These are phyloP conservation scores for Mesoclemmys tuberculata DNA, from an alignment of 2,113 vertebrate species.

Conservation along the genomic window DNA sequence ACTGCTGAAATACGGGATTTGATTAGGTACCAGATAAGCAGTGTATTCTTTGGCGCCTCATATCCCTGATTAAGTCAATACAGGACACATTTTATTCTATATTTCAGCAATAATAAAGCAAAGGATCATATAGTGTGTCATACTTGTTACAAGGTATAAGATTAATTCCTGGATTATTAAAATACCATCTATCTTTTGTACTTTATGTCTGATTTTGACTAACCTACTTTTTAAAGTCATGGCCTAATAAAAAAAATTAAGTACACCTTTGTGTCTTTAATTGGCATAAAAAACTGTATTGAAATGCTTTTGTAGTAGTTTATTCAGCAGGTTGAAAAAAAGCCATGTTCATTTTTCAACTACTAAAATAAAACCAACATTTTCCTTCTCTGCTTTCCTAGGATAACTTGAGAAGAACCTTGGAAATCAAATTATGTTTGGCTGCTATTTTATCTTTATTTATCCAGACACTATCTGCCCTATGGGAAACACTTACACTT, in stretches of 20 bases:
- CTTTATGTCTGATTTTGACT: background rate
- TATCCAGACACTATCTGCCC: slow-evolving; percentile 59
- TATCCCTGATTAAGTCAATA: background rate
- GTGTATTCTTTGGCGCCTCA: background rate
- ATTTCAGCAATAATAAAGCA: background rate
- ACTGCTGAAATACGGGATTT: slow-evolving; percentile 10
- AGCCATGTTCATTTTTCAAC: background rate
- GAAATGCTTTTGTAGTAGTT: background rate
- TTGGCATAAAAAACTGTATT: background rate
- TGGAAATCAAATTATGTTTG: slow-evolving; percentile 36
- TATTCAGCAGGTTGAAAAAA: background rate
- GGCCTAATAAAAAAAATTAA: background rate
- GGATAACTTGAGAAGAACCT: background rate
- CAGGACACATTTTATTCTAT: background rate
- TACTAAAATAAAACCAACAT: background rate
- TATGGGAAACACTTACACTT: slow-evolving; percentile 70
- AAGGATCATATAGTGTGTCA: background rate
- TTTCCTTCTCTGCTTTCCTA: background rate
- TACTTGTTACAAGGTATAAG: background rate
- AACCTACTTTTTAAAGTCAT: background rate
- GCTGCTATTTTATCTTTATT: slow-evolving; percentile 65
- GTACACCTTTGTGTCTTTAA: background rate
- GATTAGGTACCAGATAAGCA: background rate
- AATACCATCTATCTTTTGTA: background rate
- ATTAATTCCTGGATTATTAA: background rate